Evolutionary conservation across 2,797 vertebrate species (phyloP), one percentile per base, ranked within the genome.

Genomic region (Prunella strophiata): DNA sequence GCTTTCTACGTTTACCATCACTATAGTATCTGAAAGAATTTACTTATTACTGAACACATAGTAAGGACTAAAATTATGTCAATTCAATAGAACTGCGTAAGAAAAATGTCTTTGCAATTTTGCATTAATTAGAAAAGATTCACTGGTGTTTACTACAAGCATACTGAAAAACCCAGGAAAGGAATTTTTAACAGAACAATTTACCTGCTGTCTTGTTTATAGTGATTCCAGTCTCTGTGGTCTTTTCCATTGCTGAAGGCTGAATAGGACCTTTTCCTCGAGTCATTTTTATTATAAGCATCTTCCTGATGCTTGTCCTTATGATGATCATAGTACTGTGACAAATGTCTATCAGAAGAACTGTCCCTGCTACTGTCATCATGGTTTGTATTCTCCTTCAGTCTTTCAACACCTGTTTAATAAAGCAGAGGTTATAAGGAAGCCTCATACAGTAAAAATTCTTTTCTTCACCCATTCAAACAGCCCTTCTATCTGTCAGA

Each of bases 161-260:
- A 67, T 76, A 84, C 38, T 92, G 43, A 47, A 88, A 91, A 91
- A 84, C 34, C 7, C 52, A 80, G 63, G 57, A 95, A 88, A 57
- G 63, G 72, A 85, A 63, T 58, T 89, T 73, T 74, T 61, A 55
- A 83, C 32, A 32, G 61, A 42, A 36, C 96, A 96, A 97, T 97
- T 98, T 98, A 98, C 98, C 98, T 98, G 96, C 75, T 98, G 72
- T 98, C 97, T 77, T 98, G 98, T 96, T 98, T 98, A 94, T 98
- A 98, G 92, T 98, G 98, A 96, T 98, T 98, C 96, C 98, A 97
- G 52, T 98, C 98, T 36, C 99, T 79, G 96, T 99, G 99, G 91
- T 99, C 99, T 98, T 99, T 99, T 86, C 99, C 99, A 23, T 99
- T 99, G 97, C 99, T 99, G 91, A 99, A 99, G 45, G 98, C 98